Percentiles rank a stretch among this genome's conserved stretches.
Evolutionary conservation across 2,797 vertebrate species (phyloP).

Genomic region (Meda fulgida): DNA sequence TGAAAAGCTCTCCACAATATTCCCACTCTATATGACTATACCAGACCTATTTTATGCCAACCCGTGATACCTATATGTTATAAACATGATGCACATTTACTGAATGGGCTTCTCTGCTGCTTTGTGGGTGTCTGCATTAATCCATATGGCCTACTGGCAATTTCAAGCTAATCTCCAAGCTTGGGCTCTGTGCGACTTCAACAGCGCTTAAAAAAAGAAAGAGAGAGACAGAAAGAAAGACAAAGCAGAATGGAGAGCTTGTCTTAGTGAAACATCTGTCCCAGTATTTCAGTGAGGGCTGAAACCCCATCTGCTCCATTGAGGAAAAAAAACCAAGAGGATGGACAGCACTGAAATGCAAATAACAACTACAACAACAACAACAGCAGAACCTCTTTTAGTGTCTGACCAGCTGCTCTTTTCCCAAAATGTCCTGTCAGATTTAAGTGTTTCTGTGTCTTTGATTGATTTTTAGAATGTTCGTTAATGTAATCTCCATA

Average conservation of each 20-base stretch:
- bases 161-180: conserved; percentile 58
- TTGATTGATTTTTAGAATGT: neutral
- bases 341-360: conserved; percentile 41
- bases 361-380: conserved; percentile 23
- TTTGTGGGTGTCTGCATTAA: conserved; percentile 46
- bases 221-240: conserved; percentile 56
- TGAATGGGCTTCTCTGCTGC: conserved; percentile 58
- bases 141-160: conserved; percentile 43
- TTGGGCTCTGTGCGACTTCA: conserved; percentile 38
- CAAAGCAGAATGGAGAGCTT: conserved; percentile 67
- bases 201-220: conserved; percentile 57
- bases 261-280: conserved; percentile 72
- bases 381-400: conserved; percentile 25
- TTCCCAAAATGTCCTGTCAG: neutral
- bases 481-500: neutral
- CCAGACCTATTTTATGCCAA: conserved; percentile 25
- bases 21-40: neutral
- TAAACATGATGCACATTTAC: conserved; percentile 52
- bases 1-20: conserved; percentile 60
- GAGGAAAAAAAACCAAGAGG: conserved; percentile 61
- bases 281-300: conserved; percentile 67
- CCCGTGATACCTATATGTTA: conserved; percentile 24
- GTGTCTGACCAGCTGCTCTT: conserved; percentile 20
- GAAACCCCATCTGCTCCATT: conserved; percentile 71
- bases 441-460: neutral